A percentile compares a stretch with the other conserved stretches of the same genome.
Evolutionary conservation across 2,797 vertebrate species (phyloP).

Genomic region (Acrossocheilus fasciatus): DNA sequence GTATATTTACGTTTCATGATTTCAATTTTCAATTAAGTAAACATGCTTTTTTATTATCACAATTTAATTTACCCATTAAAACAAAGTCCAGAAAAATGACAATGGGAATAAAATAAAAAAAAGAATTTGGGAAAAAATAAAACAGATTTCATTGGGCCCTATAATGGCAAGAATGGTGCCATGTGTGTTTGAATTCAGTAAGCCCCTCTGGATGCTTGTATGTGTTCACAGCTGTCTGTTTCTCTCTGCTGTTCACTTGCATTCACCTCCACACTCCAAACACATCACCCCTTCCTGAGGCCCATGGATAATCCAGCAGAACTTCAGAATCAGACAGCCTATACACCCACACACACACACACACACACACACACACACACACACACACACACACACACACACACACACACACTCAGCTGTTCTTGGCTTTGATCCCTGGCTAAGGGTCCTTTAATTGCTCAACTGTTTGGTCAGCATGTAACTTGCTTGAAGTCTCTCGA

Average conservation of each 20-base stretch:
- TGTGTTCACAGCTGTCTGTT: slow-evolving; percentile 70
- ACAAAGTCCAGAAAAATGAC: no score
- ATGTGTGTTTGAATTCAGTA: slow-evolving; percentile 64
- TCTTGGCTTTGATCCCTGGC: slow-evolving; percentile 31
- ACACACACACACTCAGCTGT: slow-evolving; percentile 40
- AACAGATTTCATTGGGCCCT: neutral
- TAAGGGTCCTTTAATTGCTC: slow-evolving; percentile 28
- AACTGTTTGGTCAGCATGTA: slow-evolving; percentile 28
- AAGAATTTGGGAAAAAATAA: neutral
- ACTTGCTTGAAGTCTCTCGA: neutral
- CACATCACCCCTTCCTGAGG: slow-evolving; percentile 51
- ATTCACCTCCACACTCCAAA: slow-evolving; percentile 54
- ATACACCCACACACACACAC: slow-evolving; percentile 41
- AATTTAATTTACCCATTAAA: neutral
- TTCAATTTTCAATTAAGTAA: neutral
- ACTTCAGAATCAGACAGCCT: slow-evolving; percentile 50
- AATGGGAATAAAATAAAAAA: neutral
- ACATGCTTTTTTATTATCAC: neutral
- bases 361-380: slow-evolving; percentile 39
- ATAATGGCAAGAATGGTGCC: slow-evolving; percentile 61
- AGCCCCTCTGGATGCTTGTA: slow-evolving; percentile 51
- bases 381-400: slow-evolving; percentile 41
- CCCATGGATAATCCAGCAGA: slow-evolving; percentile 32
- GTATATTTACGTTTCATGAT: neutral
- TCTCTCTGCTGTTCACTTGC: slow-evolving; percentile 36